Evolutionary conservation across 2,888 invertebrate species (phyloP), one percentile per base, ranked within the genome.

Genomic region (Lasioglossum villosulum): DNA sequence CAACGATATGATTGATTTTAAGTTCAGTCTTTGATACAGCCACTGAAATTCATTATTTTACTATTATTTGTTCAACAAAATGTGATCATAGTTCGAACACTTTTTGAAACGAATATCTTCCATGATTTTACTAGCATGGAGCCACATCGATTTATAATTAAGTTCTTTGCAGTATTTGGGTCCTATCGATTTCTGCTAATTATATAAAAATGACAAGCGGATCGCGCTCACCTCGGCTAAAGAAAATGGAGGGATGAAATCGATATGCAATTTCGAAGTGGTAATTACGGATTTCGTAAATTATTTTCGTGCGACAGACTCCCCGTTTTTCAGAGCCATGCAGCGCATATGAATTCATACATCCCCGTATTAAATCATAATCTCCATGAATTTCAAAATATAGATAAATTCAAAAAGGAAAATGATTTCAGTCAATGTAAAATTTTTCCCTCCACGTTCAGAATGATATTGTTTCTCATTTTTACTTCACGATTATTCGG

Each of bases 231-330:
- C 34, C 19, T 10, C 16, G 27, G 10, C 8, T 34, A 34, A 66
- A 66, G 66, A 34, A 66, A 66, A 66, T 66, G 34, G 19, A 56
- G 34, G 10, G 34, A 3, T 19, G 8, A 34, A 66, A 66, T 66
- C 66, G 66, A 66, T 66, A 34, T 34, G 66, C 66, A 66, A 30
- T 34, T 66, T 34, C 34, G 66, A 34, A 34, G 34, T 30, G 34
- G 34, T 66, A 34, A 66, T 66, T 66, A 66, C 66, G 66, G 19
- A 34, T 66, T 66, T 19, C 19, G 66, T 66, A 19, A 66, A 66
- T 66, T 19, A 34, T 66, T 66, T 34, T 34, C 30, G 19, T 19
- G 34, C 19, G 66, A 66, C 30, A 8, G 66, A 19, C 8, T 34
- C 19, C 19, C 6, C 34, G 66, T 66, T 66, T 66, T 34, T 66